Evolutionary conservation across 2,888 invertebrate genomes (phyloP).

Genomic region (Fragum whitleyi): DNA sequence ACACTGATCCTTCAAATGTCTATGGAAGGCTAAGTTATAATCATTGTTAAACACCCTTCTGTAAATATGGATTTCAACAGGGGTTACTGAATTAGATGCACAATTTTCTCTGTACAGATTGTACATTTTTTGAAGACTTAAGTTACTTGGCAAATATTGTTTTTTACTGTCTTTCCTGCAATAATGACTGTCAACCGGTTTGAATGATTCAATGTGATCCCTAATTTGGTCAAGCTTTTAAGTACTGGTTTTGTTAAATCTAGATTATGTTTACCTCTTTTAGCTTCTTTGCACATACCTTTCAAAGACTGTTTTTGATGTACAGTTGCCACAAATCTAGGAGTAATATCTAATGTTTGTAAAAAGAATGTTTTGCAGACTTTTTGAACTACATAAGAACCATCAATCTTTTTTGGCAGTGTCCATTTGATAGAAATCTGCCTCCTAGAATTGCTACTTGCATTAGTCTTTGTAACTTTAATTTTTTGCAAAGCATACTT

Average conservation of each 20-base stretch:
- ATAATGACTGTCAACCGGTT: constrained; percentile 50
- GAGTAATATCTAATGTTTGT: constrained; percentile 28
- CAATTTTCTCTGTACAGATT: constrained; percentile 24
- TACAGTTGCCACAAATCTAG: constrained; percentile 12
- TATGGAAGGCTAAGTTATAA: constrained; percentile 35
- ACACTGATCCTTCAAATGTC: constrained; percentile 39
- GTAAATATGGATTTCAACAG: constrained; percentile 24
- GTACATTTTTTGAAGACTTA: constrained; percentile 35
- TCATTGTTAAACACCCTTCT: constrained; percentile 38
- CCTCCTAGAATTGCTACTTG: neutral
- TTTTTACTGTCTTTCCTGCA: constrained; percentile 32
- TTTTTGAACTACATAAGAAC: neutral
- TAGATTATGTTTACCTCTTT: constrained; percentile 28
- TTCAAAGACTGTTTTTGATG: neutral
- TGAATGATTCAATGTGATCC: constrained; percentile 39
- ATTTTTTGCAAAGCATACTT: neutral
- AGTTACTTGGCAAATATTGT: constrained; percentile 16
- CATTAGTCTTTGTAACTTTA: neutral
- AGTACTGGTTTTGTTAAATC: constrained; percentile 17
- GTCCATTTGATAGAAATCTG: constrained; percentile 2
- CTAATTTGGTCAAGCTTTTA: neutral
- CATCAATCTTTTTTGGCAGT: neutral
- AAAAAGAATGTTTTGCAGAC: constrained; percentile 43
- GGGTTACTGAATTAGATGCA: neutral
- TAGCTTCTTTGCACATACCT: constrained; percentile 31